Base-by-base conservation (phyloP, 2,113 vertebrate genomes). In the Tachysurus fulvidraco region DNA sequence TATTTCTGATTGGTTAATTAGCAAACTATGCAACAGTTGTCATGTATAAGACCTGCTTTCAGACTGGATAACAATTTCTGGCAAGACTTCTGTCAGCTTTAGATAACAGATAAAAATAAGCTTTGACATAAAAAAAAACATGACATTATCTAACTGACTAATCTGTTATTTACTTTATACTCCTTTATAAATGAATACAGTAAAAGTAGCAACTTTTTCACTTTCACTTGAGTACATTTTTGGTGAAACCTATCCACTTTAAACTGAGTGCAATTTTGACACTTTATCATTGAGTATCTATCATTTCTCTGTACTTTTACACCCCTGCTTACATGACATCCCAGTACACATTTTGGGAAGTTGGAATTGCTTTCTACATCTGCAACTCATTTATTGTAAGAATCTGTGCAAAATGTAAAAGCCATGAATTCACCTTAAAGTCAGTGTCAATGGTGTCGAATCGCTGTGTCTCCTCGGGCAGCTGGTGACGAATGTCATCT, bases 401-500 rank as follows among this genome's bases (percentile, higher is more conserved):
- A 73, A 28, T 54, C 69, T 73, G 30, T 41, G 7, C 3, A 41
- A 46, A 73, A 73, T 23, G 21, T 14, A 76, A 11, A 85, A 46
- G 17, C 28, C 62, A 41, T 44, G 17, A 8, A 84, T 23, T 3
- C 83, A 97, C 96, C 96, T 97, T 95, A 92, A 97, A 97, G 88
- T 96, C 94, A 16, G 90, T 85, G 88, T 97, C 94, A 67, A 96
- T 93, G 62, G 81, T 87, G 83, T 94, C 90, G 64, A 95, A 96
- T 85, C 91, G 88, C 36, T 91, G 91, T 13, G 95, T 88, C 87
- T 97, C 96, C 86, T 93, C 77, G 54, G 94, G 92, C 19, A 98
- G 93, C 88, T 97, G 95, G 17, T 92, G 93, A 89, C 93, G 89
- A 88, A 95, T 96, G 90, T 96, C 96, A 87, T 95, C 94, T 77